Percentiles rank a stretch among this genome's conserved stretches.
These are phyloP conservation scores for Therioaphis trifolii DNA, from an alignment of 2,888 invertebrate genomes.

Conservation along the genomic window DNA sequence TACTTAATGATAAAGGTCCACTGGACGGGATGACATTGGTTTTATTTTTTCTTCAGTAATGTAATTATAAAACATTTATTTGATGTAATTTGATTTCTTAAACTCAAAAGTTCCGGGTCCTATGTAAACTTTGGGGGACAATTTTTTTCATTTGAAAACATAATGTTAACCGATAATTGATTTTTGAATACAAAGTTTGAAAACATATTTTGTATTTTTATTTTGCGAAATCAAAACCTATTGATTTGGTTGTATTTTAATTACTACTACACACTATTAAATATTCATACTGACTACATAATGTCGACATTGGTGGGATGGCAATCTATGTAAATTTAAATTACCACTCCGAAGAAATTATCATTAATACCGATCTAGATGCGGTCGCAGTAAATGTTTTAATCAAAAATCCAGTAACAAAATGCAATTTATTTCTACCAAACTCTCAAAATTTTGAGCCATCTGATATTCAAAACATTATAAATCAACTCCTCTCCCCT, in stretches of 20 bases:
- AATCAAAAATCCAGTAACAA: neutral
- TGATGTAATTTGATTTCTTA: neutral
- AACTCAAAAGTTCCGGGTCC: neutral
- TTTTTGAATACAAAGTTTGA: neutral
- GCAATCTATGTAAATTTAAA: constrained; percentile 6
- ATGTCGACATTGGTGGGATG: constrained; percentile 7
- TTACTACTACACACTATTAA: too few relatives aligned
- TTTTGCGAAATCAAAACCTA: too few relatives aligned
- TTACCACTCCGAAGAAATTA: constrained; percentile 23
- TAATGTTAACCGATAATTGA: neutral
- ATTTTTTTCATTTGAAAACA: neutral
- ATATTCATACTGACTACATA: too few relatives aligned
- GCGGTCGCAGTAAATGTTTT: neutral
- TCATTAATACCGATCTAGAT: neutral
- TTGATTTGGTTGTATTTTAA: too few relatives aligned
- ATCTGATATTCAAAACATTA: constrained; percentile 32
- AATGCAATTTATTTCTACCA: neutral
- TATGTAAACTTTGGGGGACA: neutral
- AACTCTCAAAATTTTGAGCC: constrained; percentile 11
- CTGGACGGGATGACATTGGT: too few relatives aligned
- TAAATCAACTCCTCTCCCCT: constrained; percentile 12
- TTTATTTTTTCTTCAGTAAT: too few relatives aligned
- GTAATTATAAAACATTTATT: neutral
- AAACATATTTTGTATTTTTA: too few relatives aligned
- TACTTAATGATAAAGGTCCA: neutral